Conservation (phyloP, 2,797 vertebrate genomes). For the Acomys russatus region DNA sequence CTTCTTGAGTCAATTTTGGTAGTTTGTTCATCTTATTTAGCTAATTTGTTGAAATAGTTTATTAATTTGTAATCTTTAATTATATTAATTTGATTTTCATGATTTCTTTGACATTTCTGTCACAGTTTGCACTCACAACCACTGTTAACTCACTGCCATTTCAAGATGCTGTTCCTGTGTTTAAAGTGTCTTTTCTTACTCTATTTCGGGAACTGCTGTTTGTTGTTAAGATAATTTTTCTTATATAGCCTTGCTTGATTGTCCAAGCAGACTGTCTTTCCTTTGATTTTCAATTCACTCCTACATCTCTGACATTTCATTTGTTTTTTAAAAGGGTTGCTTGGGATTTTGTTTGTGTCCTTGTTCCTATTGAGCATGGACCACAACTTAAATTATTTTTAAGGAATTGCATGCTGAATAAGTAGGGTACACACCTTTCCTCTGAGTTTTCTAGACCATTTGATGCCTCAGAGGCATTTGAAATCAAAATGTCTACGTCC, state of each 20-base stretch:
- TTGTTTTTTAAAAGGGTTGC: slow-evolving; percentile 24
- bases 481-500: slow-evolving; percentile 50
- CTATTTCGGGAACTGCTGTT: slow-evolving; percentile 33
- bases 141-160: slow-evolving; percentile 38
- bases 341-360: slow-evolving; percentile 26
- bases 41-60: slow-evolving; percentile 26
- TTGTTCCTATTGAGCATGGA: background rate
- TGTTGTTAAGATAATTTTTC: slow-evolving; percentile 60
- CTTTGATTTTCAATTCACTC: background rate
- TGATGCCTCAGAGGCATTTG: slow-evolving; percentile 32
- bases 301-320: background rate
- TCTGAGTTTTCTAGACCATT: slow-evolving; percentile 47
- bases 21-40: slow-evolving; percentile 44
- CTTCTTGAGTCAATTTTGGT: slow-evolving; percentile 59
- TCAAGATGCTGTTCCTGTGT: slow-evolving; percentile 12
- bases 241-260: background rate
- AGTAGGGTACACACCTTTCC: slow-evolving; percentile 11
- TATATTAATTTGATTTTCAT: slow-evolving; percentile 4
- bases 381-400: slow-evolving; percentile 36
- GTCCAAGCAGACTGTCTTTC: slow-evolving; percentile 6
- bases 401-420: slow-evolving; percentile 48
- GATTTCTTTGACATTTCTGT: slow-evolving; percentile 45
- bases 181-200: slow-evolving; percentile 38
- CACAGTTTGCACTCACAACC: background rate
- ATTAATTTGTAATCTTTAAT: slow-evolving; percentile 44